phyloP scores from a whole-genome alignment of 2,888 invertebrate species.

The Zele albiditarsus region DNA sequence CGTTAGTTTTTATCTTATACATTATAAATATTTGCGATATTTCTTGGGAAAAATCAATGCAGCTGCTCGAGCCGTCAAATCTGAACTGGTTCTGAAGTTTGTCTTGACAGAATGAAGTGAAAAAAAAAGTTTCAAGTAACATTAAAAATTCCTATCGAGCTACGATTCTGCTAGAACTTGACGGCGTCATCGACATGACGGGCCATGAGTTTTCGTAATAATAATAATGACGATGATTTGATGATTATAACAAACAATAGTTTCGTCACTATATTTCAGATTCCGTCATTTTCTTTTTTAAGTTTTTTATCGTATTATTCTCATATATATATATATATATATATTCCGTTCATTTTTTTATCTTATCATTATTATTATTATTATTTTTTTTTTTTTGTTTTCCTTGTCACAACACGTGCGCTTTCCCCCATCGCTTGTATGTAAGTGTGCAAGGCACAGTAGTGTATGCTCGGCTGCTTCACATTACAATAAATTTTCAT shows the following conservation, averaged over 20 bases:
- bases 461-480: conserved; percentile 43
- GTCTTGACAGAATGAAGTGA: too few relatives aligned
- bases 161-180: too few relatives aligned
- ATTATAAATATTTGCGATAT: too few relatives aligned
- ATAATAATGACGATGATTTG: background rate
- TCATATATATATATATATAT: background rate
- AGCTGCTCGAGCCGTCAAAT: too few relatives aligned
- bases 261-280: conserved; percentile 23
- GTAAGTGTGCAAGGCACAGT: conserved; percentile 39
- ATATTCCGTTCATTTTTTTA: background rate
- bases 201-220: too few relatives aligned
- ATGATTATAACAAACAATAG: background rate
- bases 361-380: conserved; percentile 9
- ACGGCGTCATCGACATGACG: too few relatives aligned
- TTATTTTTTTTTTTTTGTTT: conserved; percentile 26
- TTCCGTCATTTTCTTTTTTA: conserved; percentile 29
- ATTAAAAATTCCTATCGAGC: too few relatives aligned
- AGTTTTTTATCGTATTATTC: background rate
- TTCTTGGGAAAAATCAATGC: too few relatives aligned
- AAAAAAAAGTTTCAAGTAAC: too few relatives aligned
- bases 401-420: conserved; percentile 48
- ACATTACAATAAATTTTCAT: conserved; percentile 55
- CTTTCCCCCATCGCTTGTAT: conserved; percentile 37
- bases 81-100: too few relatives aligned
- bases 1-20: too few relatives aligned